phyloP scores from a whole-genome alignment of 2,888 invertebrate genomes.

The Diaperis boleti region DNA sequence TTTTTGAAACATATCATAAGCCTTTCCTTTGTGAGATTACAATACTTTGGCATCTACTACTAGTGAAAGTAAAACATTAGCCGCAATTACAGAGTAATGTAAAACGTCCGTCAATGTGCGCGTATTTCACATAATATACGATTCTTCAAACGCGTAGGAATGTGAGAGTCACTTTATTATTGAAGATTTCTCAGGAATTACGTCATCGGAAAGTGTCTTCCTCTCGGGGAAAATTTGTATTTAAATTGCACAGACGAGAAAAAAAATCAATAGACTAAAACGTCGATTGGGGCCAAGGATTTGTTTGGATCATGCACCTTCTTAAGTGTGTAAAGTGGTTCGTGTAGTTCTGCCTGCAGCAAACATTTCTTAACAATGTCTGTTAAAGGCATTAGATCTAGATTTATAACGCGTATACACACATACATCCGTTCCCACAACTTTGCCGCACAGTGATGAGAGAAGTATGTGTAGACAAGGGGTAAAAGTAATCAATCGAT shows the following conservation, averaged over 20 bases:
- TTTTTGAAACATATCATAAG: slow-evolving; percentile 32
- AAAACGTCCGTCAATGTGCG: slow-evolving; percentile 40
- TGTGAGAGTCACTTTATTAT: slow-evolving; percentile 41
- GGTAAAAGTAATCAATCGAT: slow-evolving; percentile 38
- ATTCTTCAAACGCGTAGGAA: slow-evolving; percentile 38
- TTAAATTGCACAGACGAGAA: slow-evolving; percentile 18
- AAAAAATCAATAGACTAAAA: slow-evolving; percentile 32
- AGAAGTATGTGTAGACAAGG: no score
- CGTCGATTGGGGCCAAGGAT: slow-evolving; percentile 44
- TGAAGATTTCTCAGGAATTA: slow-evolving; percentile 33
- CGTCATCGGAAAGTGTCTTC: slow-evolving; percentile 34
- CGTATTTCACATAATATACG: slow-evolving; percentile 35
- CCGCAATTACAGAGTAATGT: slow-evolving; percentile 37
- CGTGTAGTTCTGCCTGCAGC: slow-evolving; percentile 36
- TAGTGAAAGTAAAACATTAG: slow-evolving; percentile 40
- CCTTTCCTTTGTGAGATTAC: no score
- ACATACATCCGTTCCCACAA: slow-evolving; percentile 27
- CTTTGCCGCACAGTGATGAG: slow-evolving; percentile 25
- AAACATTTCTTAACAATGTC: slow-evolving; percentile 36
- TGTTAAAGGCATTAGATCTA: slow-evolving; percentile 40
- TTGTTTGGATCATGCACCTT: slow-evolving; percentile 43
- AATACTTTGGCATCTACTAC: slow-evolving; percentile 40
- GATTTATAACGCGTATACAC: slow-evolving; percentile 34
- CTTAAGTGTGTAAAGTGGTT: slow-evolving; percentile 30
- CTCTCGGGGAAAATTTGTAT: slow-evolving; percentile 28